A percentile compares a stretch with the other conserved stretches of the same genome.
phyloP scores from a whole-genome alignment of 1,140 invertebrate genomes.

The Papilio aristodemus region DNA sequence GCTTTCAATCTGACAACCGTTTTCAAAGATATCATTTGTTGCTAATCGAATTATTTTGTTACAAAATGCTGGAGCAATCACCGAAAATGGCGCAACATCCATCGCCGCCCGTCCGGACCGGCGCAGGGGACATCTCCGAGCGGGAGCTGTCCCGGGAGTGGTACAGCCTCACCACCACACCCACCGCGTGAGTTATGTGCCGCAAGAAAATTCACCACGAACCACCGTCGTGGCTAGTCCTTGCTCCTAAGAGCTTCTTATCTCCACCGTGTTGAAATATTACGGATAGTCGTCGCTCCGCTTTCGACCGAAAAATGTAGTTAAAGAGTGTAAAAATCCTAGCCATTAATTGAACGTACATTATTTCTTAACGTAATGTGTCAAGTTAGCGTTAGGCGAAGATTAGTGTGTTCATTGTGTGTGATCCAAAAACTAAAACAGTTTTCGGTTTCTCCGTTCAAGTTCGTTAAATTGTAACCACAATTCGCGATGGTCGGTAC shows the following conservation, averaged over 20 bases:
- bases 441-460: too few species aligned
- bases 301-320: not conserved
- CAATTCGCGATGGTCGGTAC: not conserved
- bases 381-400: too few species aligned
- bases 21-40: constrained; percentile 13
- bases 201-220: not conserved
- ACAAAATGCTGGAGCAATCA: constrained; percentile 50
- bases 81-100: constrained; percentile 55
- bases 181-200: constrained; percentile 51
- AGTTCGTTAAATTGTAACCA: not conserved
- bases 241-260: not conserved
- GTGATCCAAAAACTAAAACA: too few species aligned
- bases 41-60: constrained; percentile 1
- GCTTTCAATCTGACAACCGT: constrained; percentile 16
- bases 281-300: not conserved
- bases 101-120: constrained; percentile 59
- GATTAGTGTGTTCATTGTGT: too few species aligned
- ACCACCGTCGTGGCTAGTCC: not conserved
- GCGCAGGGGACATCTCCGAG: constrained; percentile 67
- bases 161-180: constrained; percentile 52
- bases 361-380: too few species aligned
- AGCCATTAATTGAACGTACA: too few species aligned
- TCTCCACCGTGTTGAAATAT: not conserved
- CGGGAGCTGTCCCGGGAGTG: constrained; percentile 56
- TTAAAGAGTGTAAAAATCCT: too few species aligned